phyloP scores from a whole-genome alignment of 1,140 invertebrate genomes.

The Rhyacophila brunnea region DNA sequence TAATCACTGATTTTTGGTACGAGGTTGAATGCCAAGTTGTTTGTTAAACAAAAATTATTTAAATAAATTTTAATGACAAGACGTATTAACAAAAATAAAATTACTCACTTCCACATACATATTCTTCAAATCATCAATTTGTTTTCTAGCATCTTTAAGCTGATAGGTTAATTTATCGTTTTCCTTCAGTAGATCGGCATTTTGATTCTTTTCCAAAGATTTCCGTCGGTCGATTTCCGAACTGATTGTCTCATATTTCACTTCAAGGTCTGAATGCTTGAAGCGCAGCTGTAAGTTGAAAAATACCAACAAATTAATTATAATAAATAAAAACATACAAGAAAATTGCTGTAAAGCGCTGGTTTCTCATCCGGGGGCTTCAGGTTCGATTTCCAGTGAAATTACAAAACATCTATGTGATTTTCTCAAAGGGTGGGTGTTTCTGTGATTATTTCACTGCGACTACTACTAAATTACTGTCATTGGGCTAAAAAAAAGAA shows the following conservation, averaged over 20 bases:
- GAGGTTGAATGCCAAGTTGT: no score
- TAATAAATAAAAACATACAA: no score
- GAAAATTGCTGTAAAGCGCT: no score
- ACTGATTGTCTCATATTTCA: conserved; percentile 45
- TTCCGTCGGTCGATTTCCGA: conserved; percentile 41
- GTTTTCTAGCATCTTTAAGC: conserved; percentile 43
- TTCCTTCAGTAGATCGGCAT: conserved; percentile 44
- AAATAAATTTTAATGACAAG: not conserved
- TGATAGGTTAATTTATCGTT: conserved; percentile 43
- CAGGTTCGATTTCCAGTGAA: no score
- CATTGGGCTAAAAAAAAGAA: no score
- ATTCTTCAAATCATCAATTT: conserved; percentile 47
- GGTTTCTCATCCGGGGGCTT: no score
- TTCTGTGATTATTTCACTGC: no score
- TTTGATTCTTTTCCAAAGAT: conserved; percentile 42
- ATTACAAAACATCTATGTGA: no score
- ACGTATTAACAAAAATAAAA: not conserved
- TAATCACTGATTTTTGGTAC: no score
- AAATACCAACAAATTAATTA: not conserved
- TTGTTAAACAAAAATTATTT: no score
- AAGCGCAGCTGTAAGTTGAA: conserved; percentile 40
- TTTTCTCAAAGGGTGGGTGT: no score
- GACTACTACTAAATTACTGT: no score
- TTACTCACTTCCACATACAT: conserved; percentile 44
- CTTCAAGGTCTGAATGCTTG: conserved; percentile 45